Evolutionary conservation across 1,140 invertebrate species (phyloP).

Genomic region (Aphaenogaster rudis): DNA sequence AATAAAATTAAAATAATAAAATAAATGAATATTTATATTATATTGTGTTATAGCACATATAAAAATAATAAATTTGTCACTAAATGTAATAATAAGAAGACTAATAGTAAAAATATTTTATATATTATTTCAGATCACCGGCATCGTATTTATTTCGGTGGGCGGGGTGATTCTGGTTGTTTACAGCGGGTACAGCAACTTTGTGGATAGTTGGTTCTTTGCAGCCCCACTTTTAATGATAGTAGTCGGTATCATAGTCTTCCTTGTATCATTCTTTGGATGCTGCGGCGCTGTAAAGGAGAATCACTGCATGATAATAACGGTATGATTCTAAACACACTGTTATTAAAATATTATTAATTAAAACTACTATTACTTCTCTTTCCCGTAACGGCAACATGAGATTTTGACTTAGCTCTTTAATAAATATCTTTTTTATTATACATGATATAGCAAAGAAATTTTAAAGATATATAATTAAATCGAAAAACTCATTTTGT

Average conservation of each 20-base stretch:
- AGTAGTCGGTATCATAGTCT: slow-evolving; percentile 93
- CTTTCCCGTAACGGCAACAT: background rate
- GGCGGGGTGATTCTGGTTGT: slow-evolving; percentile 90
- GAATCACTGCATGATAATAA: slow-evolving; percentile 95
- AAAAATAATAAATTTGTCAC: background rate
- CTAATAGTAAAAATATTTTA: background rate
- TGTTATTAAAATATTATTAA: slow-evolving; percentile 8
- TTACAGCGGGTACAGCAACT: slow-evolving; percentile 90
- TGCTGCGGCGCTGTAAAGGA: slow-evolving; percentile 96
- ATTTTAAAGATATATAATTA: background rate
- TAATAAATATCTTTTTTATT: background rate
- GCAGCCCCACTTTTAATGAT: slow-evolving; percentile 93
- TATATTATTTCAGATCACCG: slow-evolving; percentile 90
- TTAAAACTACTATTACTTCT: background rate
- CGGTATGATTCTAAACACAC: slow-evolving; percentile 85
- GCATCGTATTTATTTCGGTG: slow-evolving; percentile 91
- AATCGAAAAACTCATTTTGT: background rate
- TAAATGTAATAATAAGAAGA: background rate
- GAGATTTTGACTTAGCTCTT: background rate
- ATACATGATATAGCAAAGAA: background rate
- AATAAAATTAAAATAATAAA: background rate
- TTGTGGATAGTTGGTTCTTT: slow-evolving; percentile 91
- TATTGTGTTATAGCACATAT: background rate
- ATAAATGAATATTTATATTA: background rate
- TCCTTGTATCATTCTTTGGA: slow-evolving; percentile 95